phyloP scores from a whole-genome alignment of 1,140 invertebrate species.

The Apocrypta bakeri region DNA sequence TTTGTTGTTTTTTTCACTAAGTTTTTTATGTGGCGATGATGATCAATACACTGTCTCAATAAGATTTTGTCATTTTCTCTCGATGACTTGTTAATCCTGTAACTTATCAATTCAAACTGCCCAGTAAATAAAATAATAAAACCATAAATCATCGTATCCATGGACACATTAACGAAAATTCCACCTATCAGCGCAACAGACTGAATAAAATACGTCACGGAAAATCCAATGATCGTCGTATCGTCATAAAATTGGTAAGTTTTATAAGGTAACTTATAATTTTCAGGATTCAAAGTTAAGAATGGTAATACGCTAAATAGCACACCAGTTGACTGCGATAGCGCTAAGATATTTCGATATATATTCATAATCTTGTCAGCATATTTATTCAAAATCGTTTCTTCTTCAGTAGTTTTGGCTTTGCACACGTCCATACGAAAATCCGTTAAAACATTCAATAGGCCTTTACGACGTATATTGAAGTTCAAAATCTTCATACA shows the following conservation, averaged over 20 bases:
- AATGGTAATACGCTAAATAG: not conserved
- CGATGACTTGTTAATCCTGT: constrained; percentile 46
- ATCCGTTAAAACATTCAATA: not conserved
- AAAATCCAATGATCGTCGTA: not conserved
- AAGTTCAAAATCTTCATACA: constrained; percentile 35
- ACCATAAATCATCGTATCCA: constrained; percentile 58
- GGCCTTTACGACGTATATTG: not conserved
- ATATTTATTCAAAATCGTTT: not conserved
- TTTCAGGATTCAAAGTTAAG: not conserved
- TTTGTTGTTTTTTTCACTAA: constrained; percentile 43
- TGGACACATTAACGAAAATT: constrained; percentile 56
- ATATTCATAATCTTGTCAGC: not conserved
- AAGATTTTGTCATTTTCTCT: not conserved
- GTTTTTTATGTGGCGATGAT: not conserved
- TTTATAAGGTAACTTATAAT: not conserved
- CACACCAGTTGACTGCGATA: not conserved
- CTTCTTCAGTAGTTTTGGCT: constrained; percentile 22
- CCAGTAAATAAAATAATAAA: constrained; percentile 56
- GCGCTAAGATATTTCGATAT: no score
- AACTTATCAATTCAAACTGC: constrained; percentile 59
- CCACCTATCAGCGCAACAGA: constrained; percentile 14
- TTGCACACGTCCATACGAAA: not conserved
- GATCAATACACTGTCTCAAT: not conserved
- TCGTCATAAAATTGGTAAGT: constrained; percentile 34
- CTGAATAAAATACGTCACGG: not conserved